A percentile compares a stretch with the other conserved stretches of the same genome.
Conservation (phyloP, 2,797 vertebrate genomes). For the Pipistrellus nathusii region DNA sequence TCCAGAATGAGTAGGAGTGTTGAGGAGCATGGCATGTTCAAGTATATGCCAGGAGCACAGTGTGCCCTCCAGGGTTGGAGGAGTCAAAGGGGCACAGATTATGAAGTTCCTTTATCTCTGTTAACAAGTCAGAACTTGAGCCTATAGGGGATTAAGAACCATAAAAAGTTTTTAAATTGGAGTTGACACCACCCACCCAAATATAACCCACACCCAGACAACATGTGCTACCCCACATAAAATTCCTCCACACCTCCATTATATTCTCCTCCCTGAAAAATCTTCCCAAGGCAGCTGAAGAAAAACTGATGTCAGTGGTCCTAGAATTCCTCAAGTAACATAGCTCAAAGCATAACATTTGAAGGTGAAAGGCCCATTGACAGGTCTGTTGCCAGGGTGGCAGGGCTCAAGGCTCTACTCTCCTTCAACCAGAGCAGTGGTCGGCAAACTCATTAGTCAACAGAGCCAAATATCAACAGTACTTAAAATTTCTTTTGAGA, state of each 20-base stretch:
- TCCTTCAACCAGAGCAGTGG: not conserved
- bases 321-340: not conserved
- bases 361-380: not conserved
- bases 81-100: not conserved
- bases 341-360: not conserved
- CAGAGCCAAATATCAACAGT: no score
- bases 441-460: no score
- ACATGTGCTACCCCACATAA: slow-evolving; percentile 48
- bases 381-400: not conserved
- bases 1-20: slow-evolving; percentile 13
- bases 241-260: not conserved
- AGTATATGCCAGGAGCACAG: not conserved
- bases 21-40: slow-evolving; percentile 4
- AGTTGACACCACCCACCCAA: not conserved
- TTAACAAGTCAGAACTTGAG: slow-evolving; percentile 52
- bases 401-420: not conserved
- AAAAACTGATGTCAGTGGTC: not conserved
- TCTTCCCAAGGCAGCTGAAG: slow-evolving; percentile 20
- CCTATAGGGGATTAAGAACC: slow-evolving; percentile 15
- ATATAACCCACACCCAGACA: slow-evolving; percentile 44
- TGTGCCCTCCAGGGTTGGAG: not conserved
- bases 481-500: no score
- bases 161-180: slow-evolving; percentile 28
- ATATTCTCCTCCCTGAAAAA: slow-evolving; percentile 13
- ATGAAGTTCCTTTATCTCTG: slow-evolving; percentile 55